Base-by-base conservation (phyloP, 2,888 invertebrate genomes). In the Capitulum mitella region DNA sequence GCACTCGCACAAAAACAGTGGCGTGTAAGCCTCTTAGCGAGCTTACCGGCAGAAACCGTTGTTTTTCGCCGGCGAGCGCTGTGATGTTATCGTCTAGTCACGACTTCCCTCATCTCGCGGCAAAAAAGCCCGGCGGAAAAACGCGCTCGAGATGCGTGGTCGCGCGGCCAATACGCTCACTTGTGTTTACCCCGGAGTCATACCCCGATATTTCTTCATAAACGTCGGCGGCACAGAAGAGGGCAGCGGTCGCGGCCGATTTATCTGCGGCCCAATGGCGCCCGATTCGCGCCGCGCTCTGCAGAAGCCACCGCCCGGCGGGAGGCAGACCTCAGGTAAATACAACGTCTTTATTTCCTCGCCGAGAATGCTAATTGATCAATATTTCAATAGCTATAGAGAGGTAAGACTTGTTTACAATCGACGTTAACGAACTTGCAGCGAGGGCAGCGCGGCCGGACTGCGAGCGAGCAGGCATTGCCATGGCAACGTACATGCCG, bases 51-150 rank as follows among this genome's bases (percentile, higher is more conserved):
- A 3, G 37, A 70, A 70, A 70, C 37, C 70, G 70, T 70, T 70
- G 70, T 70, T 70, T 70, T 70, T 70, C 19, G 70, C 37, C 70
- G 70, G 70, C 70, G 37, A 37, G 70, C 70, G 70, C 37, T 70
- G 70, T 70, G 70, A 70, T 70, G 70, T 37, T 70, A 70, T 70
- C 70, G 37, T 70, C 70, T 70, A 70, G 70, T 70, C 70, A 70
- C 70, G 70, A 70, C 34, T 37, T 37, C 37, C 37, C 70, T 70
- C 70, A 34, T 37, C 70, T 32, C 22, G 34, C 10, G 37, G 19
- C 70, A 70, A 70, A 70, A 70, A 70, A 19, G 5, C 19, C n/a
- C 34, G 22, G n/a, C 70, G 37, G 16, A 70, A 70, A 70, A 70
- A 70, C 70, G 70, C 70, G 70, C 16, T 37, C 29, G 70, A 32